A percentile compares a stretch with the other conserved stretches of the same genome.
phyloP scores from a whole-genome alignment of 2,797 vertebrate genomes.

The Sphaeramia orbicularis region DNA sequence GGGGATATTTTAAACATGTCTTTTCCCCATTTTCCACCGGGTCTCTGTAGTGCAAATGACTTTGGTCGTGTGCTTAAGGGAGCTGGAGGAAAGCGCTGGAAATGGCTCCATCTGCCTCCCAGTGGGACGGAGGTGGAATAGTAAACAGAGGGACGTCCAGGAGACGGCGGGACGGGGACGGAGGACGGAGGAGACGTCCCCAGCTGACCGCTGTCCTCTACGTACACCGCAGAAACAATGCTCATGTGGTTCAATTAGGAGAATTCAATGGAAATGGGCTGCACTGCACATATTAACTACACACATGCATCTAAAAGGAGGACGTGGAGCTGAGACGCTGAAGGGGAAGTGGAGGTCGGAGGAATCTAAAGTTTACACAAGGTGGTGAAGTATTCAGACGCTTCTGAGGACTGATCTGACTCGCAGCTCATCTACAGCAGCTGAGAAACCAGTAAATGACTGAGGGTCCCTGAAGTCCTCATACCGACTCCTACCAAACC shows the following conservation, averaged over 20 bases:
- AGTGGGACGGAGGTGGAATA: constrained; percentile 24
- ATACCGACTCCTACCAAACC: too few species aligned
- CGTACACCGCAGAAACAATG: constrained; percentile 24
- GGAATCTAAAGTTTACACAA: too few species aligned
- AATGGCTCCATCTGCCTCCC: constrained; percentile 51
- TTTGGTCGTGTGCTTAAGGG: constrained; percentile 40
- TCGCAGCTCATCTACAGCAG: too few species aligned
- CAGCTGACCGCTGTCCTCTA: constrained; percentile 40
- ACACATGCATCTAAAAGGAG: too few species aligned
- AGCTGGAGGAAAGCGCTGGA: constrained; percentile 42
- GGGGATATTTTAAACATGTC: constrained; percentile 64
- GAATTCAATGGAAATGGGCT: constrained; percentile 27
- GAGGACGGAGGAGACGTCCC: constrained; percentile 45
- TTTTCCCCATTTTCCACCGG: constrained; percentile 43
- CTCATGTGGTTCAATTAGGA: constrained; percentile 45
- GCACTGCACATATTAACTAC: not conserved
- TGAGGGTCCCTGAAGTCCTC: too few species aligned
- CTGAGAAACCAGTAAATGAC: too few species aligned
- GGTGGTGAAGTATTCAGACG: too few species aligned
- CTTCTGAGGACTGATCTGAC: too few species aligned
- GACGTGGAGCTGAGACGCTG: too few species aligned
- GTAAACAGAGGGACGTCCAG: too few species aligned
- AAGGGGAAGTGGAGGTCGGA: too few species aligned
- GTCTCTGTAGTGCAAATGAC: constrained; percentile 72
- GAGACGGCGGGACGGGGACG: constrained; percentile 40